Evolutionary conservation across 2,113 vertebrate species (phyloP).

Genomic region (Empidonax traillii): DNA sequence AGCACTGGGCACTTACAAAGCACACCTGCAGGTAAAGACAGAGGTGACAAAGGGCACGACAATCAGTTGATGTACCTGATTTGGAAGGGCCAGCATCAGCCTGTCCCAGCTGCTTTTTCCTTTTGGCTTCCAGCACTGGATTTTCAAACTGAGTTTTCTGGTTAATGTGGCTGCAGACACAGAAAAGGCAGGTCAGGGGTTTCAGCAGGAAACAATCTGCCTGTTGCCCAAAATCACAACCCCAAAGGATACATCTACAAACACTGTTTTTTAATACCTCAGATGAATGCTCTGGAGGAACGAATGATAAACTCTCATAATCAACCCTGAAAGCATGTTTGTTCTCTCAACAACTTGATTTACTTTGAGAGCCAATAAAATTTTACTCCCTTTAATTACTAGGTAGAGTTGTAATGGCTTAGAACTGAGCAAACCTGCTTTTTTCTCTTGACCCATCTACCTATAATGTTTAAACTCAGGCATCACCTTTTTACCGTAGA

Average conservation of each 20-base stretch:
- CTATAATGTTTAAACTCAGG: neutral
- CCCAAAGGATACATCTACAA: neutral
- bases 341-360: neutral
- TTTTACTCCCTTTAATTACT: neutral
- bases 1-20: rapidly evolving
- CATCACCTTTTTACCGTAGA: neutral
- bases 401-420: neutral
- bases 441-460: neutral
- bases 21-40: neutral
- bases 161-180: conserved; percentile 88
- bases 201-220: neutral
- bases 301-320: neutral
- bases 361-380: neutral
- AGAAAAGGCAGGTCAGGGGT: conserved; percentile 20
- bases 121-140: conserved; percentile 94
- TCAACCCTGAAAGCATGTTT: neutral
- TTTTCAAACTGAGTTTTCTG: conserved; percentile 99
- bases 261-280: neutral
- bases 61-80: conserved; percentile 64
- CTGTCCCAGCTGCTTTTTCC: conserved; percentile 82
- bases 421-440: neutral
- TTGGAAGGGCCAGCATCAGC: conserved; percentile 63
- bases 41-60: neutral
- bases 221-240: neutral
- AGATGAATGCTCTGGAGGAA: neutral